A percentile compares a stretch with the other conserved stretches of the same genome.
These are phyloP conservation scores for Rhynchophorus ferrugineus DNA, from an alignment of 1,140 invertebrate species.

Conservation along the genomic window DNA sequence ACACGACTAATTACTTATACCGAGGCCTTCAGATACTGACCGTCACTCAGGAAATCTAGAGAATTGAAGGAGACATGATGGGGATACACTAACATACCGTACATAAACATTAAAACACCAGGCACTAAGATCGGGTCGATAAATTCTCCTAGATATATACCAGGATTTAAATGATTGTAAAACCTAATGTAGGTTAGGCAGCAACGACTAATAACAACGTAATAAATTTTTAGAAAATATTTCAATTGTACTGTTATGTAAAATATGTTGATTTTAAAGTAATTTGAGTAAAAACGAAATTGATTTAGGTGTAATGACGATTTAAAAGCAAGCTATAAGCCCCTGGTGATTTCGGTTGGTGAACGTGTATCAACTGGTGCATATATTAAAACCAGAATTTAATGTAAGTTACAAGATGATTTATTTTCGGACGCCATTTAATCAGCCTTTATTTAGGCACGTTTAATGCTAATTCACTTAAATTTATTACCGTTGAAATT, in stretches of 20 bases:
- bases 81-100: no score
- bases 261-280: conserved; percentile 13
- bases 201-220: no score
- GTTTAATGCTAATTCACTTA: conserved; percentile 39
- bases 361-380: conserved; percentile 29
- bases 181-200: no score
- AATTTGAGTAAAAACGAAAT: conserved; percentile 16
- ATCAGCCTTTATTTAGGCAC: conserved; percentile 39
- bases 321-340: conserved; percentile 21
- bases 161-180: no score
- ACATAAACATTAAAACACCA: no score
- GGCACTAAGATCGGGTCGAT: no score
- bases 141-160: no score
- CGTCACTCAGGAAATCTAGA: no score
- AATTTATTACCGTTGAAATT: conserved; percentile 39
- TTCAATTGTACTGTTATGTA: conserved; percentile 11
- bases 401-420: conserved; percentile 38
- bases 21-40: no score
- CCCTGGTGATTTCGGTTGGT: conserved; percentile 20
- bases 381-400: conserved; percentile 38
- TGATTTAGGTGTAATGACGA: conserved; percentile 21
- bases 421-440: conserved; percentile 37
- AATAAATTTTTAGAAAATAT: no score
- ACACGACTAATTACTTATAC: no score
- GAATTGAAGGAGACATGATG: no score